Base-by-base conservation (phyloP, 2,113 vertebrate genomes). In the Mustelus asterias region DNA sequence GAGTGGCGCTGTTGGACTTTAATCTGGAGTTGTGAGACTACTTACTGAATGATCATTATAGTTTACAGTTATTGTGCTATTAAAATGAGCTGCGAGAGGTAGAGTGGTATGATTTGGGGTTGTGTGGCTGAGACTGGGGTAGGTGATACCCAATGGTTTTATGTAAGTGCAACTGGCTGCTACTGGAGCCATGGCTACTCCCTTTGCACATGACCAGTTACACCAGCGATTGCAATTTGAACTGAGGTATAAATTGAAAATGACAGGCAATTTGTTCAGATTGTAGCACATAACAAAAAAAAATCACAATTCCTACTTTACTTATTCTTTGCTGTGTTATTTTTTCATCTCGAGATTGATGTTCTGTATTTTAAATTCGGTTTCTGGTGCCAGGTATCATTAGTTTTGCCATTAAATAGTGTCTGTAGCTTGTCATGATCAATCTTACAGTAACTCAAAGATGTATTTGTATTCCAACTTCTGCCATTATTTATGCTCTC, bases 191-290 rank as follows among this genome's bases (percentile, higher is more conserved):
- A 33, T 90, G 54, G 26, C 88, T 60, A 33, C 44, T n/a, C 13
- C 29, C 54, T 90, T 90, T 65, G 37, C 9, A 93, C 6, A 22
- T n/a, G 63, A 37, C 60, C 89, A 93, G 60, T 67, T 93, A n/a
- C 14, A 93, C 3, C 13, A 44, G 22, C 44, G 13, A 48, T 95
- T 44, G 29, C 67, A 95, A 72, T 95, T 13, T 54, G 37, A 5
- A 0, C 22, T 54, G 41, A 48, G 22, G 41, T 54, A 95, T 76
- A 44, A 48, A 95, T 76, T 95, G 65, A 95, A 95, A 95, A 72
- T 76, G 94, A 95, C 94, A 95, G 93, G 94, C 69, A 70, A 95
- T 95, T 95, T 76, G 67, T 72, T 95, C 69, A 95, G 67, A 95
- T 54, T 95, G 67, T 24, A 70, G 5, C n/a, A 54, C 13, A 29